phyloP scores from a whole-genome alignment of 2,888 invertebrate species.

The Melanophora roralis region DNA sequence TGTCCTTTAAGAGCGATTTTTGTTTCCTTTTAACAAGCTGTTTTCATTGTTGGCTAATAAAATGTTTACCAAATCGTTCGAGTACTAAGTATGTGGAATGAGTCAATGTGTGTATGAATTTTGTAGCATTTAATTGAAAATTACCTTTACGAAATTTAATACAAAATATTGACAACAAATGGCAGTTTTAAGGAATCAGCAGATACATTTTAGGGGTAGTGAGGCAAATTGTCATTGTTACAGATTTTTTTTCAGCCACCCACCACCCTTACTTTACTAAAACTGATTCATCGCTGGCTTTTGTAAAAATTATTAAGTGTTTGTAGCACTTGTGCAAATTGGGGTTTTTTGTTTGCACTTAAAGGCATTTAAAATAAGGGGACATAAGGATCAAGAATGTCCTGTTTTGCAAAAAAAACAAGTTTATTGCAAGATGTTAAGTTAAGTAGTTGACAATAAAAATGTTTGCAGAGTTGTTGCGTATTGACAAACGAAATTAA shows the following conservation, averaged over 20 bases:
- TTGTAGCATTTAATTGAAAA: constrained; percentile 24
- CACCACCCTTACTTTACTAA: neutral
- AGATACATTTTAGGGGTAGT: constrained; percentile 52
- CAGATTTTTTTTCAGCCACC: neutral
- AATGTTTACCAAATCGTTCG: constrained; percentile 44
- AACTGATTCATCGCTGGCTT: neutral
- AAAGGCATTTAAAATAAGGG: constrained; percentile 53
- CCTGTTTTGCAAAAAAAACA: neutral
- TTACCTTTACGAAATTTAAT: constrained; percentile 42
- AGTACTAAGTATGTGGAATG: neutral
- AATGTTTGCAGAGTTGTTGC: constrained; percentile 8
- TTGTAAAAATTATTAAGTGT: neutral
- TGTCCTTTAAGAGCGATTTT: constrained; percentile 22
- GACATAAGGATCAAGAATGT: too few species aligned
- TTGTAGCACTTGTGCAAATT: constrained; percentile 44
- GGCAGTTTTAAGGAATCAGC: constrained; percentile 46
- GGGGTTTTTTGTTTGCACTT: constrained; percentile 16
- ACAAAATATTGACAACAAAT: constrained; percentile 53
- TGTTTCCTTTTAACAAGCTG: constrained; percentile 19
- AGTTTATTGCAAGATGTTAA: too few species aligned
- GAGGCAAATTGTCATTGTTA: constrained; percentile 37
- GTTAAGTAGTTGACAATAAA: too few species aligned
- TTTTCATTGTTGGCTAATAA: constrained; percentile 49
- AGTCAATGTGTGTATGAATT: neutral
- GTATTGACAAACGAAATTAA: constrained; percentile 16